Evolutionary conservation across 2,113 vertebrate genomes (phyloP), one percentile per base, ranked within the genome.

Genomic region (Apodemus sylvaticus): DNA sequence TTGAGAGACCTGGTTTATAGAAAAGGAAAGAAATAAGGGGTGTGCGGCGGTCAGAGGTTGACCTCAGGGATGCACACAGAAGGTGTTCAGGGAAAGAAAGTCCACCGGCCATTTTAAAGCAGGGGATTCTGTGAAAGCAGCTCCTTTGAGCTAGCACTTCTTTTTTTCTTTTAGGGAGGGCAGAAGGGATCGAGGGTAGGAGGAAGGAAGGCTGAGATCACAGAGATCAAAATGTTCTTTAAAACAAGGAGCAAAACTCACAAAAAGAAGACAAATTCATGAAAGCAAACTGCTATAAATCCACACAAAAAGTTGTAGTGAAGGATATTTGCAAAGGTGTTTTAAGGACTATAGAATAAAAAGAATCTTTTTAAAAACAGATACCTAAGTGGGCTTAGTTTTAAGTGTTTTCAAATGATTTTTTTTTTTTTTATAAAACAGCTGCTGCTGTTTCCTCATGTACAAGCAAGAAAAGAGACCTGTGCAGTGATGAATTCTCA

Each of bases 271-370:
- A 91, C 34, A 89, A 22, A 42, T 89, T 10, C 68, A 58, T 87
- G 58, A 90, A 94, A 86, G 14, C 24, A 86, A 93, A 89, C 31
- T 62, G 39, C 77, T 89, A 39, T 76, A 81, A 86, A 89, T 55
- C n/a, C 34, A 62, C 85, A 87, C 36, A 51, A 86, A 48, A 34
- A 85, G 66, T 22, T 55, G 12, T 39, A 73, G 48, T 5, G 48
- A 70, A 39, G 34, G 48, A 39, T 29, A 29, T 88, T 34, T 70
- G 45, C 34, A 87, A 83, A 17, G 62, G 48, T 86, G 4, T 16
- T 6, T 70, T 70, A 89, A 39, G 5, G 42, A 34, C 88, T 86
- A 19, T 17, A 26, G 68, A 55, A 13, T 79, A 89, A 90, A 87
- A 88, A 70, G 29, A 31, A 16, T 85, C 31, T 64, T 85, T 92